A percentile compares a stretch with the other conserved stretches of the same genome.
Evolutionary conservation across 2,888 invertebrate genomes (phyloP).

Genomic region (Tolmerus cingulatus): DNA sequence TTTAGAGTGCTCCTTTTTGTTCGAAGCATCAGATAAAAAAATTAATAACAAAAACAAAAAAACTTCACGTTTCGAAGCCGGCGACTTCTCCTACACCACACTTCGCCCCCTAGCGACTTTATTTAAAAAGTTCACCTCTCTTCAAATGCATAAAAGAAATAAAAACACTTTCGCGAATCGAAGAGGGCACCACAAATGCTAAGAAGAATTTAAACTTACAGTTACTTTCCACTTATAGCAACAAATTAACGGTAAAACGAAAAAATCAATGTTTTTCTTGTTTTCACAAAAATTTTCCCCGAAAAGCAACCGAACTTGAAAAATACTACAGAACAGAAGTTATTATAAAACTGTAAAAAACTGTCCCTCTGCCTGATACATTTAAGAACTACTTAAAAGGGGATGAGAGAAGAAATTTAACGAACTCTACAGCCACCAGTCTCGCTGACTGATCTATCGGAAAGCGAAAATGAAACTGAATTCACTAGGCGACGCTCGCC

Average conservation of each 20-base stretch:
- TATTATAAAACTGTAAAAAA: neutral
- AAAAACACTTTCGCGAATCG: neutral
- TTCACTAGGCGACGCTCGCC: constrained; percentile 50
- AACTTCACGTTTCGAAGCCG: neutral
- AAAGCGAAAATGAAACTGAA: constrained; percentile 63
- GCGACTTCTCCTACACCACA: neutral
- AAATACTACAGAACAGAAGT: neutral
- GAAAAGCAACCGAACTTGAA: neutral
- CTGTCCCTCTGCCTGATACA: neutral
- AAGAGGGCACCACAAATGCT: neutral
- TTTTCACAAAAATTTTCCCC: neutral
- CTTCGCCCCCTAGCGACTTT: neutral
- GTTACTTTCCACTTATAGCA: neutral
- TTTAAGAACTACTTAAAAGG: constrained; percentile 7
- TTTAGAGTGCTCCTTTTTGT: neutral
- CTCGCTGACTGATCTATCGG: constrained; percentile 57
- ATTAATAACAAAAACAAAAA: neutral
- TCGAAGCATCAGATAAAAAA: neutral
- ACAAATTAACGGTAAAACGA: neutral
- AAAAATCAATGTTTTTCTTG: neutral
- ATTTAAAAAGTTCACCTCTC: neutral
- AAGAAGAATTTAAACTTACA: neutral
- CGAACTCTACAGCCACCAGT: constrained; percentile 45
- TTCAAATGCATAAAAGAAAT: neutral
- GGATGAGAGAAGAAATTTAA: constrained; percentile 25